Percentiles rank a stretch among this genome's conserved stretches.
Conservation (phyloP, 1,140 invertebrate genomes). For the Dermatophagoides farinae region DNA sequence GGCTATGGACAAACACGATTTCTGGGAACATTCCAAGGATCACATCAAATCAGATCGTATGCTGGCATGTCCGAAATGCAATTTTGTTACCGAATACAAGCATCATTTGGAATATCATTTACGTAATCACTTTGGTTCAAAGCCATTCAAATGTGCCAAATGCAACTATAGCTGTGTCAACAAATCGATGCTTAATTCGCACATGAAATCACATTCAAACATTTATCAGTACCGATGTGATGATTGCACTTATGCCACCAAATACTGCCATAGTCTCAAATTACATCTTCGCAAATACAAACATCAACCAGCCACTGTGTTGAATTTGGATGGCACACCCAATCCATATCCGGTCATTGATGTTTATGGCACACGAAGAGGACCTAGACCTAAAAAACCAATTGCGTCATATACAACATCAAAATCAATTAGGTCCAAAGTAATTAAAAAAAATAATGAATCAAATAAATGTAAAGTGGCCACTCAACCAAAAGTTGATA, state of each 20-base stretch:
- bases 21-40: slow-evolving; percentile 61
- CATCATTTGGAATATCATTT: slow-evolving; percentile 96
- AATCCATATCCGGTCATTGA: slow-evolving; percentile 61
- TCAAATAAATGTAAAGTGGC: too few relatives aligned
- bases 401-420: not conserved
- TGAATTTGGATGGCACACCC: slow-evolving; percentile 65
- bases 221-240: slow-evolving; percentile 86
- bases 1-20: slow-evolving; percentile 65
- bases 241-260: slow-evolving; percentile 89
- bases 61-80: slow-evolving; percentile 70
- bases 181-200: slow-evolving; percentile 97
- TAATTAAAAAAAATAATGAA: too few relatives aligned
- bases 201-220: slow-evolving; percentile 92
- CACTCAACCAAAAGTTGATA: too few relatives aligned
- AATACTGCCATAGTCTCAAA: slow-evolving; percentile 94
- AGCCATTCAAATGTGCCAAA: slow-evolving; percentile 85
- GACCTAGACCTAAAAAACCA: slow-evolving; percentile 41
- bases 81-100: slow-evolving; percentile 95
- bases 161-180: slow-evolving; percentile 88
- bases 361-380: slow-evolving; percentile 64
- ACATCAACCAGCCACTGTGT: slow-evolving; percentile 61
- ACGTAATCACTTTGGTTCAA: slow-evolving; percentile 79
- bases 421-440: too few relatives aligned
- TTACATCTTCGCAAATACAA: slow-evolving; percentile 77
- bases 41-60: slow-evolving; percentile 87